Conservation (phyloP, 1,140 invertebrate genomes). For the Bombus superbus region DNA sequence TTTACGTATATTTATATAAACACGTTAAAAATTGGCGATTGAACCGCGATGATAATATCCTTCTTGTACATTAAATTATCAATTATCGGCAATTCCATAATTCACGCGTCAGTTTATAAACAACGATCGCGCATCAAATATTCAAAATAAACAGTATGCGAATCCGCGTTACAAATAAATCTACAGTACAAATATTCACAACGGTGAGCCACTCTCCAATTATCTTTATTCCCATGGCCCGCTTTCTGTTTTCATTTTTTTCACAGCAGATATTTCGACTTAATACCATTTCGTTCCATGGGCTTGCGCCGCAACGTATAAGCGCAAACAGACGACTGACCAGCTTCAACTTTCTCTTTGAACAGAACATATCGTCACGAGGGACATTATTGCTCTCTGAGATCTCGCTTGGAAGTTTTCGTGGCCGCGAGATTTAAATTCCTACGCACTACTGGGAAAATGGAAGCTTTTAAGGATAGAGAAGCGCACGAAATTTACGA, state of each 20-base stretch:
- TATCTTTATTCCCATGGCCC: neutral
- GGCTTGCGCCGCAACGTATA: neutral
- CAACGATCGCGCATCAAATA: too few relatives aligned
- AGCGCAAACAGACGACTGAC: neutral
- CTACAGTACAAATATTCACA: too few relatives aligned
- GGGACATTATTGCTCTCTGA: neutral
- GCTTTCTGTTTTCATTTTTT: neutral
- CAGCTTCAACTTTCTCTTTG: neutral
- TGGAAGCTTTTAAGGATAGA: neutral
- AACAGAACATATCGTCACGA: neutral
- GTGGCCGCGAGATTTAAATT: neutral
- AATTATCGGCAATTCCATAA: too few relatives aligned
- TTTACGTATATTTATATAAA: too few relatives aligned
- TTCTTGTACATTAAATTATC: too few relatives aligned
- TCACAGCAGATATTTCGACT: neutral
- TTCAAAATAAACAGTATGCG: too few relatives aligned
- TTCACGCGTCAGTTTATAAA: too few relatives aligned
- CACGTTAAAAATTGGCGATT: too few relatives aligned
- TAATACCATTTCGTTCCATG: neutral
- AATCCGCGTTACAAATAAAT: too few relatives aligned
- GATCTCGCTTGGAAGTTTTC: neutral
- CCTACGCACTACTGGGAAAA: neutral
- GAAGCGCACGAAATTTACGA: neutral
- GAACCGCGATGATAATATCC: too few relatives aligned
- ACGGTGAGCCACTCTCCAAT: neutral